Base-by-base conservation (phyloP, 2,797 vertebrate species). In the Danio albolineatus region DNA sequence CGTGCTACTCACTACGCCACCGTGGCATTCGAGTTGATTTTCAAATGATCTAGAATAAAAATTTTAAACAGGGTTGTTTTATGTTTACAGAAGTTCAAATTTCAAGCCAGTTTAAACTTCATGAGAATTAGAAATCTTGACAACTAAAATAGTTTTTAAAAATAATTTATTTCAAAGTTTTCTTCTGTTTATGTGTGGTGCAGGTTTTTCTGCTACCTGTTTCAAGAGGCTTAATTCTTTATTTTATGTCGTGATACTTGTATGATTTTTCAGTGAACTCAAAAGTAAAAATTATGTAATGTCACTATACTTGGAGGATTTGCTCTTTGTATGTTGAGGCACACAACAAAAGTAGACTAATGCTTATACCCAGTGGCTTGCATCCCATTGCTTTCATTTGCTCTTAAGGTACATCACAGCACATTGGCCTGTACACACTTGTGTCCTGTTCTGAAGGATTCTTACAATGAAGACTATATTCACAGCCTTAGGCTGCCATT, bases 401-500 rank as follows among this genome's bases (percentile, higher is more conserved):
- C 49, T 56, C 17, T 78, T 51, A 77, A 57, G 66, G 17, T 51
- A 13, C 65, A 61, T 70, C 59, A 60, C 66, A 70, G 66, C 51
- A 61, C n/a, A 62, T 48, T 54, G 17, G 44, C 38, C 56, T 62
- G 56, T 71, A 60, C 0, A 41, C 39, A 36, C 13, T 43, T n/a
- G 48, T 65, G 39, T 53, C 38, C 61, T 65, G 54, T 78, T 74
- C 48, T 70, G 43, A 71, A 44, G 72, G 49, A 48, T 74, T 70
- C 36, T 79, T 51, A 53, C 60, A 60, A 39, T 73, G 57, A 73
- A 73, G 78, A 53, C 46, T 54, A 19, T 73, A 60, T 74, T 66
- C 19, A 46, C 59, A 70, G 61, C 83, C 64, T 80, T 48, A 78
- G 85, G 83, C 77, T 81, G 56, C 83, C 72, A 85, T 86, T 86